Evolutionary conservation across 2,113 vertebrate species (phyloP).

Genomic region (Bos taurus): ARS-UCD2.0 NC_037350.1:9198001-9198500

Average conservation of each 20-base stretch:
- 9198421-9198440: neutral
- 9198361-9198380: neutral
- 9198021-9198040: conserved; percentile 73
- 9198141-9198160: neutral
- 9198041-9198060: conserved; percentile 44
- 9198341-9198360: neutral
- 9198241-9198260: neutral
- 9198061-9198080: conserved; percentile 61
- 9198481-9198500: neutral
- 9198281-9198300: neutral
- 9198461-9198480: neutral
- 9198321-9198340: neutral
- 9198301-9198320: neutral
- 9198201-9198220: neutral
- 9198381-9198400: neutral
- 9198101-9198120: neutral
- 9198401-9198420: neutral
- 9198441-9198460: neutral
- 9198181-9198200: neutral
- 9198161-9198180: neutral
- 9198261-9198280: fast-evolving
- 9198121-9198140: neutral
- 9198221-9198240: neutral
- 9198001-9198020: conserved; percentile 67
- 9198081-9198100: neutral